Evolutionary conservation across 1,140 invertebrate species (phyloP).

Genomic region (Patella vulgata): DNA sequence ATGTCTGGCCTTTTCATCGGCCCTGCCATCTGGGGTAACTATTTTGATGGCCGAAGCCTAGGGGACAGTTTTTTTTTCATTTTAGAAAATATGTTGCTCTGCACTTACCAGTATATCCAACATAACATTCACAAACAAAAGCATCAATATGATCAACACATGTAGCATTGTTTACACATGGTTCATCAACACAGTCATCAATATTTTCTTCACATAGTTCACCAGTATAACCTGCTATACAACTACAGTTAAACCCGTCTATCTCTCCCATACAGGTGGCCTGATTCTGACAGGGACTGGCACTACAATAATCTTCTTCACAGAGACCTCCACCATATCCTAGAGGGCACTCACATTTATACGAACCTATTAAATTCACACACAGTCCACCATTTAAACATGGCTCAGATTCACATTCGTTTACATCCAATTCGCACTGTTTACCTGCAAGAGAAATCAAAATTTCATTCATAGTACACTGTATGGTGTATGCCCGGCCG

Average conservation of each 20-base stretch:
- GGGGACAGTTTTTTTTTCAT: too few species aligned
- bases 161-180: constrained; percentile 49
- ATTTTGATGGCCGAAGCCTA: too few species aligned
- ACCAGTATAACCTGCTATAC: constrained; percentile 50
- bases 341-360: constrained; percentile 37
- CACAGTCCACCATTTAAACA: constrained; percentile 39
- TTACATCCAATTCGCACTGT: constrained; percentile 35
- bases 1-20: too few species aligned
- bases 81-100: too few species aligned
- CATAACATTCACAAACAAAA: constrained; percentile 36
- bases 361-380: constrained; percentile 22
- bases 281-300: constrained; percentile 83
- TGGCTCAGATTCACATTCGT: constrained; percentile 33
- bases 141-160: constrained; percentile 40
- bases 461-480: too few species aligned
- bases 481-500: too few species aligned
- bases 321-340: constrained; percentile 72
- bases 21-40: too few species aligned
- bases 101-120: constrained; percentile 64
- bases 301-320: constrained; percentile 72
- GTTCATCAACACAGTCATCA: constrained; percentile 40
- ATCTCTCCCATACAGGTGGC: constrained; percentile 86
- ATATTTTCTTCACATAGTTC: constrained; percentile 49
- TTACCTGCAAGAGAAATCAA: constrained; percentile 16
- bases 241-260: constrained; percentile 34